Conservation (phyloP, 2,113 vertebrate genomes). For the Oostethus manadensis region DNA sequence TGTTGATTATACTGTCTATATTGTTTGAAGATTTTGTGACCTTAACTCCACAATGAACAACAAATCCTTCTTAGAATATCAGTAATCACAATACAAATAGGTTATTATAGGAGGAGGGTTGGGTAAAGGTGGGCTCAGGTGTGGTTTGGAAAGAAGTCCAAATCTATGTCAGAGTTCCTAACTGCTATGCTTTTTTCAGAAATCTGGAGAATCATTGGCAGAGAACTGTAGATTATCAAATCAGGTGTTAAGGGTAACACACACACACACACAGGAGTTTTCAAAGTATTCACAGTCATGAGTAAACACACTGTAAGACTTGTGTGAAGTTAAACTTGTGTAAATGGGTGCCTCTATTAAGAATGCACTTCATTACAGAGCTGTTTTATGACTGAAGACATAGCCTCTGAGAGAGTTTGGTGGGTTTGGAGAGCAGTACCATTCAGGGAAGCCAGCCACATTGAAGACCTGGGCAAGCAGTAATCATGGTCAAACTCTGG, state of each 20-base stretch:
- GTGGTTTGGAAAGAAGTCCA: slow-evolving; percentile 34
- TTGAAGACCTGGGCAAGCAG: slow-evolving; percentile 72
- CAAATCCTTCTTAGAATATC: background rate
- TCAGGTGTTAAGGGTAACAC: slow-evolving; percentile 43
- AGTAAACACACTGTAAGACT: slow-evolving; percentile 35
- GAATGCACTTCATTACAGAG: slow-evolving; percentile 27
- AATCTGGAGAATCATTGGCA: slow-evolving; percentile 35
- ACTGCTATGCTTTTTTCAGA: slow-evolving; percentile 38
- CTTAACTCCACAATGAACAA: background rate
- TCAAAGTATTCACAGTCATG: slow-evolving; percentile 32
- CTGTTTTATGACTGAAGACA: slow-evolving; percentile 30
- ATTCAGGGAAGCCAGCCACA: slow-evolving; percentile 69
- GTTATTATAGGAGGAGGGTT: slow-evolving; percentile 17
- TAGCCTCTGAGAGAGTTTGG: slow-evolving; percentile 45
- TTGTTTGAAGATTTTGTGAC: background rate
- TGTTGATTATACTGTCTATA: background rate
- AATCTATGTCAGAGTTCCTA: slow-evolving; percentile 53
- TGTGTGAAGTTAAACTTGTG: slow-evolving; percentile 31
- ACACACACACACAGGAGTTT: slow-evolving; percentile 36
- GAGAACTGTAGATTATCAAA: slow-evolving; percentile 42
- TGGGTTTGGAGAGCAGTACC: slow-evolving; percentile 71
- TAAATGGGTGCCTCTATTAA: slow-evolving; percentile 26
- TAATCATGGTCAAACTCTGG: slow-evolving; percentile 76
- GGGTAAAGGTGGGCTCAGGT: slow-evolving; percentile 6
- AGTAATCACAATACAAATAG: slow-evolving; percentile 14